Evolutionary conservation across 92 coral and sea anemone genomes (phyloP), one percentile per base, ranked within the genome.

Genomic region (Epizoanthus illoricatus): DNA sequence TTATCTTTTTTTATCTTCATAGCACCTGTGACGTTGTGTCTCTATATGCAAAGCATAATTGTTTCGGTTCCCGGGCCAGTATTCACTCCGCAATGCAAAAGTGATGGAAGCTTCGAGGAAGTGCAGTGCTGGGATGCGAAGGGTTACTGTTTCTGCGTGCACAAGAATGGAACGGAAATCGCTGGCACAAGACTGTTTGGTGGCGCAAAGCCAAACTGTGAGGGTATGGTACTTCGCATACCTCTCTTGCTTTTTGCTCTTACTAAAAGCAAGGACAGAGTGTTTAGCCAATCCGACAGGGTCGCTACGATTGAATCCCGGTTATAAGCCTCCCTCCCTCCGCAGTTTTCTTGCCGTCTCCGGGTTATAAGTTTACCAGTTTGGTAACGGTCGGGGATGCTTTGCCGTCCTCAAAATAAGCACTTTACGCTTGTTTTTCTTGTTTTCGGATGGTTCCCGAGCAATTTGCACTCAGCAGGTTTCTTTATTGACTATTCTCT

Each of bases 101-200:
- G 81, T 28, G 93, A 90, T 19, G 93, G 93, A 12, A 87, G 88
- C 63, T 90, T 90, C 64, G 88, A 85, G 17, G 90, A 90, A 40
- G 88, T 84, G 11, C 90, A 90, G 80, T 87, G 93, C 41, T 90
- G 93, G n/a, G 84, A 70, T 3, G 84, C 84, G 56, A 80, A 88
- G 4, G 90, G 90, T 63, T 73, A 90, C 47, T 90, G 93, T 49
- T 87, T 84, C 83, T 87, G 93, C 54, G 90, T 84, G 36, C 78
- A 70, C 36, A 74, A 71, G 62, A 85, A 84, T 8, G 93, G 93
- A 3, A 90, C 80, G 28, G 90, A 90, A 69, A 58, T 90, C 0
- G 66, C 71, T 47, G 93, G 90, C 39, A 90, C 90, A 23, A 81
- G 85, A 61, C 86, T 84, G 47, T 57, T 69, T 47, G 90, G 93